phyloP scores from a whole-genome alignment of 2,888 invertebrate genomes.

The Xestoiulus laeticollis region DNA sequence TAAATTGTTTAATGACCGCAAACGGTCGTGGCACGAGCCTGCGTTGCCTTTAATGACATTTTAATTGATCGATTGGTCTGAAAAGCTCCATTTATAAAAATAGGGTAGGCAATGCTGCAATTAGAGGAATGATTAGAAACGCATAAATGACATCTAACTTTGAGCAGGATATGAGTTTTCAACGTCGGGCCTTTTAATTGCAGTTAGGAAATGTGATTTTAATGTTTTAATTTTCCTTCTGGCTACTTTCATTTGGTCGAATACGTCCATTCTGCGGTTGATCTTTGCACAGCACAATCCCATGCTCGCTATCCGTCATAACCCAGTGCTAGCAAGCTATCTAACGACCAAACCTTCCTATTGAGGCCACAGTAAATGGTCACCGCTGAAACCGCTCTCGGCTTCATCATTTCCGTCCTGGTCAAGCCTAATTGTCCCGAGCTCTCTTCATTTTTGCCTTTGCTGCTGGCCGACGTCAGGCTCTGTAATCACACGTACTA shows the following conservation, averaged over 20 bases:
- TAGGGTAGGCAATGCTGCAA: not conserved
- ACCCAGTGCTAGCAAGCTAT: not conserved
- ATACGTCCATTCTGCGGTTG: not conserved
- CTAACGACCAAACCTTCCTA: conserved; percentile 25
- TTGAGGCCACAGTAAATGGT: conserved; percentile 24
- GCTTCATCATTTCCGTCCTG: conserved; percentile 39
- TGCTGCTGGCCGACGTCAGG: not conserved
- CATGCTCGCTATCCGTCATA: not conserved
- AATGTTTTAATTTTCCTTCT: conserved; percentile 41
- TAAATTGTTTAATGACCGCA: conserved; percentile 8
- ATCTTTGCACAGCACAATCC: not conserved
- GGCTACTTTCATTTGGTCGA: not conserved
- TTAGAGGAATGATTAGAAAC: not conserved
- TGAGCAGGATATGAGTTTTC: not conserved
- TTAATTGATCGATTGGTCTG: conserved; percentile 29
- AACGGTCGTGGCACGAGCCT: not conserved
- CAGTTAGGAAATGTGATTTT: conserved; percentile 36
- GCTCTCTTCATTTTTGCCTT: not conserved
- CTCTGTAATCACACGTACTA: not conserved
- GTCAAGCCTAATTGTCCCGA: conserved; percentile 36
- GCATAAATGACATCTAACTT: not conserved
- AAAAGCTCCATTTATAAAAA: not conserved
- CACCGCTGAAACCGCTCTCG: conserved; percentile 38
- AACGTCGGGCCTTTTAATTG: not conserved
- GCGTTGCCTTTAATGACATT: conserved; percentile 18